phyloP scores from a whole-genome alignment of 2,113 vertebrate genomes.

The Psilopsiagon aurifrons region DNA sequence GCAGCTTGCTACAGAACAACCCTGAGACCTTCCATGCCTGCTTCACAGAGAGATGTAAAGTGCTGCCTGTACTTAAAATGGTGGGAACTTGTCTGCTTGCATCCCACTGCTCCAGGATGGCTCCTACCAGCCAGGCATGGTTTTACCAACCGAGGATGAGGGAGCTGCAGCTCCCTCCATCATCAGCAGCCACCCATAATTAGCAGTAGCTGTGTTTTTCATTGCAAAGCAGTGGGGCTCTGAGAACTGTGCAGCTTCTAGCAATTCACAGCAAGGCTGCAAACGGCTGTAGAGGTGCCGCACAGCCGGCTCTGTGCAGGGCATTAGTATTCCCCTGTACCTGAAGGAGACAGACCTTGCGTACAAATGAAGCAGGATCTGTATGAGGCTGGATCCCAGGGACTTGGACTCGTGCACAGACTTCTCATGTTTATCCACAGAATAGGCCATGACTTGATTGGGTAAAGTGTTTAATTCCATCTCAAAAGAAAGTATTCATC shows the following conservation, averaged over 20 bases:
- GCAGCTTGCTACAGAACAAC: background rate
- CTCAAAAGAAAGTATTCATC: background rate
- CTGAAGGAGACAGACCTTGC: background rate
- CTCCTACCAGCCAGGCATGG: background rate
- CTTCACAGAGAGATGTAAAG: background rate
- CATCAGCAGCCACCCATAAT: background rate
- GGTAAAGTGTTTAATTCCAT: constrained; percentile 10
- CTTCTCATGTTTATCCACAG: background rate
- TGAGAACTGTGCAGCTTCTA: background rate
- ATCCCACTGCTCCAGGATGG: background rate
- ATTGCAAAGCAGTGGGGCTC: background rate
- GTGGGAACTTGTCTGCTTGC: background rate
- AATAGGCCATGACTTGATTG: background rate
- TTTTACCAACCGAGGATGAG: background rate
- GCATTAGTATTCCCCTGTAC: background rate
- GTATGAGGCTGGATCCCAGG: background rate
- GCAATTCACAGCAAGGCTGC: background rate
- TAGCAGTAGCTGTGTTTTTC: background rate
- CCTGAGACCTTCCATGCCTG: background rate
- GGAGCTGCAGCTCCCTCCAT: background rate
- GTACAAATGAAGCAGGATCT: background rate
- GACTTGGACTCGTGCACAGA: background rate
- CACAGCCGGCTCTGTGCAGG: background rate
- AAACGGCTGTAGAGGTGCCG: background rate
- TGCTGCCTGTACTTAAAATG: background rate